Percentiles rank a stretch among this genome's conserved stretches.
Evolutionary conservation across 1,140 invertebrate species (phyloP).

Genomic region (Aphelenchoides avenae): DNA sequence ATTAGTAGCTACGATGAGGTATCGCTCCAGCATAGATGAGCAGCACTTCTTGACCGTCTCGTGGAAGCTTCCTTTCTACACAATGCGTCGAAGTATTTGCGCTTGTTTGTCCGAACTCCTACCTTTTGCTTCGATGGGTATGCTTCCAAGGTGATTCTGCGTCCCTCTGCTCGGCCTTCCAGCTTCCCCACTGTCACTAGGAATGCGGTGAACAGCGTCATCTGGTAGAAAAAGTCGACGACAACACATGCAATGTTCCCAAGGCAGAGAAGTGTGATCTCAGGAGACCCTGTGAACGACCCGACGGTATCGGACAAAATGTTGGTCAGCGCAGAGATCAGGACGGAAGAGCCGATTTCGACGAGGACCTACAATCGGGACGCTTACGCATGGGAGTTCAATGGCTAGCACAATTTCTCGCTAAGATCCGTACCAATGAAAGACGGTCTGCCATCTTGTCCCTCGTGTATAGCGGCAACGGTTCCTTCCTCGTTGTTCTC

Average conservation of each 20-base stretch:
- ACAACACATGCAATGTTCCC: slow-evolving; percentile 36
- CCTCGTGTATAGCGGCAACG: slow-evolving; percentile 1
- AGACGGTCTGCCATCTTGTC: slow-evolving; percentile 21
- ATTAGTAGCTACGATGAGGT: slow-evolving; percentile 35
- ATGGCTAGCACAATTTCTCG: not conserved
- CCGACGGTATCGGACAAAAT: slow-evolving; percentile 47
- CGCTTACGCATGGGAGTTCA: too few species aligned
- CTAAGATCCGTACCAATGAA: slow-evolving; percentile 5
- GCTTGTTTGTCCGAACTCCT: too few species aligned
- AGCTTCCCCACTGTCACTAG: slow-evolving; percentile 34
- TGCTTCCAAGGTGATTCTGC: not conserved
- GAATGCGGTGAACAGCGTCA: slow-evolving; percentile 46
- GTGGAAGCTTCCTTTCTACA: slow-evolving; percentile 19
- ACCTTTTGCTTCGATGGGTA: too few species aligned
- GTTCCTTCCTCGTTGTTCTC: slow-evolving; percentile 15
- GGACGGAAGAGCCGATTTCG: slow-evolving; percentile 49
- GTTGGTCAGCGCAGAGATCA: slow-evolving; percentile 53
- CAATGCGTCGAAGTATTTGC: too few species aligned
- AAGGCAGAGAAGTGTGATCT: slow-evolving; percentile 47
- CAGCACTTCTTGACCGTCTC: slow-evolving; percentile 19
- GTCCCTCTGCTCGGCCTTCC: slow-evolving; percentile 32
- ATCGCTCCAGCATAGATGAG: slow-evolving; percentile 10
- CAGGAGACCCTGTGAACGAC: slow-evolving; percentile 48
- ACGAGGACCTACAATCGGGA: slow-evolving; percentile 39
- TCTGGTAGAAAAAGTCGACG: slow-evolving; percentile 49